Evolutionary conservation across 1,140 invertebrate species (phyloP).

Genomic region (Drosophila leontia): DNA sequence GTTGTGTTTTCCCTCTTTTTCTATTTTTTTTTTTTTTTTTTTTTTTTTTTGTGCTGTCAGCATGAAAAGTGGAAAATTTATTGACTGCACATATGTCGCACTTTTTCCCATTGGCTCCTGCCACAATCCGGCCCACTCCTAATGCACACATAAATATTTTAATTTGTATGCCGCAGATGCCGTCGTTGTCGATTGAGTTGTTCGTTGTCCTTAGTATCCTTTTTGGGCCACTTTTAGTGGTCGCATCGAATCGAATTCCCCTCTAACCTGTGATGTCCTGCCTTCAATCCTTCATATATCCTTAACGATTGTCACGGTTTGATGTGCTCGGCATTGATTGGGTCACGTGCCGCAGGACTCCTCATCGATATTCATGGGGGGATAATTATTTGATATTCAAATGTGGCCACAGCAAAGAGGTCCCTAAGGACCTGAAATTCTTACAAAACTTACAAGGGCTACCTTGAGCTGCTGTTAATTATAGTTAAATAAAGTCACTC

Average conservation of each 20-base stretch:
- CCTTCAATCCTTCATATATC: conserved; percentile 40
- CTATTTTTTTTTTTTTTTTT: conserved; percentile 9
- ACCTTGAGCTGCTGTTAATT: neutral
- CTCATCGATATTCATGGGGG: conserved; percentile 31
- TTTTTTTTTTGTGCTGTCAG: conserved; percentile 67
- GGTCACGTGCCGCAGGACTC: conserved; percentile 60
- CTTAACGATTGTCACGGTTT: conserved; percentile 57
- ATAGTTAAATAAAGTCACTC: neutral
- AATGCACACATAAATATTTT: conserved; percentile 67
- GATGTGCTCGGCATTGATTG: conserved; percentile 70
- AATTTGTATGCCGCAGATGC: conserved; percentile 80
- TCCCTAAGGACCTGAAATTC: conserved; percentile 1
- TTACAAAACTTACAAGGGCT: neutral
- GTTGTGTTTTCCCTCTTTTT: conserved; percentile 26
- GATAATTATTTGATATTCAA: conserved; percentile 25
- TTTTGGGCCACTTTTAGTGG: conserved; percentile 62
- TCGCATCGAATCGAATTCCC: conserved; percentile 30
- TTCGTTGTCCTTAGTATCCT: conserved; percentile 34
- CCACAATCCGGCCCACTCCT: conserved; percentile 26
- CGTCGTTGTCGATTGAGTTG: conserved; percentile 59
- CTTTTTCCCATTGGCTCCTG: conserved; percentile 59
- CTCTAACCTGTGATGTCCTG: neutral
- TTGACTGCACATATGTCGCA: conserved; percentile 81
- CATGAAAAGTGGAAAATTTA: conserved; percentile 81
- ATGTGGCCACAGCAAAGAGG: neutral